Conservation (phyloP, 2,797 vertebrate species). For the Cirrhinus mrigala region DNA sequence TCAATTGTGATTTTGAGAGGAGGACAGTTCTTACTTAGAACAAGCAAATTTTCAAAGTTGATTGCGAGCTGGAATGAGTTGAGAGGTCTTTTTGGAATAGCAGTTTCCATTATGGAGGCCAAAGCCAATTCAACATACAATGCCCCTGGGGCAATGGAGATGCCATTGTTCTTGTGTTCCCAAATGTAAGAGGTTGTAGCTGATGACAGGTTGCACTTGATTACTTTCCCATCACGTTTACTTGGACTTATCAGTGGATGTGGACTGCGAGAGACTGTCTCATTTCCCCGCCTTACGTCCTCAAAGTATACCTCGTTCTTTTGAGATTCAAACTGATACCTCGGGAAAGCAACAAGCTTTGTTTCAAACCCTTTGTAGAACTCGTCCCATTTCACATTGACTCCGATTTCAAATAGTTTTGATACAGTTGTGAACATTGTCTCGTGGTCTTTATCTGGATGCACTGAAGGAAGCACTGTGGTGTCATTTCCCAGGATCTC, state of each 20-base stretch:
- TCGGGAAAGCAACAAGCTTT: constrained; percentile 75
- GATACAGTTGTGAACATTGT: constrained; percentile 72
- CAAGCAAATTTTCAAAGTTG: constrained; percentile 78
- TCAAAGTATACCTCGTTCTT: constrained; percentile 77
- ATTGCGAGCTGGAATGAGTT: constrained; percentile 77
- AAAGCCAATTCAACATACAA: constrained; percentile 85
- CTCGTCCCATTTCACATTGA: constrained; percentile 76
- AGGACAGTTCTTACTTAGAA: constrained; percentile 75
- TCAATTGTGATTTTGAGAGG: constrained; percentile 77
- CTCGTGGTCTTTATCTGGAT: constrained; percentile 77
- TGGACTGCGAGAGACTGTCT: constrained; percentile 61
- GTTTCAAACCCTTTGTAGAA: constrained; percentile 79
- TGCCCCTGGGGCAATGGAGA: constrained; percentile 83
- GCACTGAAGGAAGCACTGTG: constrained; percentile 77
- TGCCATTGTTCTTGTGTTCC: constrained; percentile 84
- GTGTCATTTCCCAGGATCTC: constrained; percentile 81
- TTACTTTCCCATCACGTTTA: constrained; percentile 67
- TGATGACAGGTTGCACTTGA: constrained; percentile 75
- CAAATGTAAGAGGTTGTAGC: constrained; percentile 75
- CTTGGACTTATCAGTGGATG: constrained; percentile 71
- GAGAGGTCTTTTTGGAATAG: constrained; percentile 75
- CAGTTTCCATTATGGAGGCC: constrained; percentile 76
- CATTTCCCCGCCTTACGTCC: constrained; percentile 70
- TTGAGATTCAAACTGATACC: constrained; percentile 83
- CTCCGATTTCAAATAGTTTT: constrained; percentile 78